Conservation (phyloP, 2,888 invertebrate species). For the Globia sparganii region DNA sequence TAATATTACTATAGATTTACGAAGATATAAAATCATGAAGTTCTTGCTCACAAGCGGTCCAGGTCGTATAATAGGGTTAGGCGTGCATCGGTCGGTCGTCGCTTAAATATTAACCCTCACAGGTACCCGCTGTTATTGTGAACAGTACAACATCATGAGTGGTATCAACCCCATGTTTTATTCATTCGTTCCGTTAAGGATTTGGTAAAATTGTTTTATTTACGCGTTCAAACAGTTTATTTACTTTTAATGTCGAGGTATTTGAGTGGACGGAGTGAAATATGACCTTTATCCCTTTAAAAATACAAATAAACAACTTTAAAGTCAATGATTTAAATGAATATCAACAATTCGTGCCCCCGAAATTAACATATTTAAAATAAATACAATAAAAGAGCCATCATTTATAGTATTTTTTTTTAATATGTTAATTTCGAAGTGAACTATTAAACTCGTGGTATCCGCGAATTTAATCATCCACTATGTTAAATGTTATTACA, state of each 20-base stretch:
- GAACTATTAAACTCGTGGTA: not conserved
- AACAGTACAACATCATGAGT: slow-evolving; percentile 60
- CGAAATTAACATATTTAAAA: too few relatives aligned
- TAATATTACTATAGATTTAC: too few relatives aligned
- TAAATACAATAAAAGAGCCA: too few relatives aligned
- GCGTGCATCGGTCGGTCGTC: slow-evolving; percentile 47
- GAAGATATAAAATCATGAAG: slow-evolving; percentile 8
- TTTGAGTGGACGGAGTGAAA: slow-evolving; percentile 28
- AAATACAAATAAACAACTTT: not conserved
- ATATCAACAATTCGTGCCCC: slow-evolving; percentile 4
- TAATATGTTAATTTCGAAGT: not conserved
- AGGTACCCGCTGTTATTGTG: slow-evolving; percentile 51
- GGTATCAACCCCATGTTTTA: slow-evolving; percentile 61
- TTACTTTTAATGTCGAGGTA: slow-evolving; percentile 49
- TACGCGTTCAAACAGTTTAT: slow-evolving; percentile 49
- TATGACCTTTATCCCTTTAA: slow-evolving; percentile 1
- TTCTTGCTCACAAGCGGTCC: slow-evolving; percentile 2
- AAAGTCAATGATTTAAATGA: not conserved
- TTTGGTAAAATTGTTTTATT: slow-evolving; percentile 65
- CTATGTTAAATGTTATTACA: not conserved
- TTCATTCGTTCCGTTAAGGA: slow-evolving; percentile 58
- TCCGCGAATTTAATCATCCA: not conserved
- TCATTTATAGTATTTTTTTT: not conserved
- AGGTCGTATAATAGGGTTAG: slow-evolving; percentile 15
- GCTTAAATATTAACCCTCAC: slow-evolving; percentile 61